Evolutionary conservation across 2,888 invertebrate genomes (phyloP), one percentile per base, ranked within the genome.

Genomic region (Branchipolynoe longqiensis): DNA sequence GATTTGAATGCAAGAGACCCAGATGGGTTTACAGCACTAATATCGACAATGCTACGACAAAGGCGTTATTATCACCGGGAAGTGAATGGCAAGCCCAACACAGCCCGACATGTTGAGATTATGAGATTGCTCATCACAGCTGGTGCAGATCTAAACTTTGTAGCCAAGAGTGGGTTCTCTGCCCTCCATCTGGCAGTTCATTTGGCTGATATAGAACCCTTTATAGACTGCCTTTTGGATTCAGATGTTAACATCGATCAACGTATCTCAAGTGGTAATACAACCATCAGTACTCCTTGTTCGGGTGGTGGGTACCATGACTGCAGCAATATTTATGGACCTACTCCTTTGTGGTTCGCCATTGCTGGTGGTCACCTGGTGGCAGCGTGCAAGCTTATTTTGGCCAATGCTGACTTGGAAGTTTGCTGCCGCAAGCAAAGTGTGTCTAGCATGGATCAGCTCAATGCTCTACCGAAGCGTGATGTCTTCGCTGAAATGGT

Each of bases 401-500:
- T 54, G 31, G 78, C 78, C n/a, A 78, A 78, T 28, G 78, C 78
- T 12, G 33, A 78, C 54, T 18, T 78, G 25, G 33, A 78, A 18
- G 78, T 78, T 2, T 78, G 78, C 54, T 78, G 78, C 54, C 22
- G 78, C 12, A 78, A 78, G 22, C 78, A 78, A 22, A 78, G 78
- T 18, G 78, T 78, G 41, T 78, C 78, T 0, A 41, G 78, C 48
- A 78, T 78, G 78, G 78, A 48, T 48, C 78, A 22, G 54, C 41
- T 78, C 1, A 78, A 78, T 18, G 41, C 48, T 25, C 28, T 78
- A 12, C 78, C 78, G 28, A 41, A 25, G 54, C 40, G 78, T 12
- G 78, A 78, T 18, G 48, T 78, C 31, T 78, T 78, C 31, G 78
- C 78, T 18, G 78, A 78, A 33, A 78, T 78, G 78, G 78, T 78